Evolutionary conservation across 2,888 invertebrate genomes (phyloP).

Genomic region (Pemphredon lugubris): DNA sequence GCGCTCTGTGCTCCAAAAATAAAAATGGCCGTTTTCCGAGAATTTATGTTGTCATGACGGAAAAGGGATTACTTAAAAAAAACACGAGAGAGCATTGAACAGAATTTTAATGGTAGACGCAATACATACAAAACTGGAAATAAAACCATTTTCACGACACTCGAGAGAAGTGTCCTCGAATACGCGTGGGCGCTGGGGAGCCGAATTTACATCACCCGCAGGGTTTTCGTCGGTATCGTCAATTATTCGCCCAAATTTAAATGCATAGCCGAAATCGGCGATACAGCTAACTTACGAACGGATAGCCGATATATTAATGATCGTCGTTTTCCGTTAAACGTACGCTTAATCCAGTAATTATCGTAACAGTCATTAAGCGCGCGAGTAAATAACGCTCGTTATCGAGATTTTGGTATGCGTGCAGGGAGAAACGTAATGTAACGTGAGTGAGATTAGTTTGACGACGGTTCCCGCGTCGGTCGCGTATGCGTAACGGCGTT

Average conservation of each 20-base stretch:
- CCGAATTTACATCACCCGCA: background rate
- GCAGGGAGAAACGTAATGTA: conserved; percentile 33
- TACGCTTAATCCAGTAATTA: conserved; percentile 59
- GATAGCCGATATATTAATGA: conserved; percentile 46
- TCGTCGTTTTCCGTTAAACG: conserved; percentile 25
- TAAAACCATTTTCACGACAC: background rate
- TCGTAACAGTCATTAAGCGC: conserved; percentile 50
- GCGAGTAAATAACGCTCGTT: conserved; percentile 60
- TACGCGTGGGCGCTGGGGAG: background rate
- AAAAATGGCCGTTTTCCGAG: too few relatives aligned
- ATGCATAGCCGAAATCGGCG: conserved; percentile 19
- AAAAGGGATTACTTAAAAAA: too few relatives aligned
- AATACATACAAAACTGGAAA: background rate
- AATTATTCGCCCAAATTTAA: conserved; percentile 25
- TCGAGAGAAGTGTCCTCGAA: background rate
- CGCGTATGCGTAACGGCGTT: too few relatives aligned
- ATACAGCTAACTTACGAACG: conserved; percentile 37
- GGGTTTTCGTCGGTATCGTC: conserved; percentile 1
- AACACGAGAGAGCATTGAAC: too few relatives aligned
- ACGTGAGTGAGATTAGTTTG: conserved; percentile 39
- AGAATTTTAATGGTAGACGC: too few relatives aligned
- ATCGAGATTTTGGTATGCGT: conserved; percentile 52
- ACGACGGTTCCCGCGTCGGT: conserved; percentile 35
- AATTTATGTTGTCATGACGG: too few relatives aligned
- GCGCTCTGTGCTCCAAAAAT: too few relatives aligned